phyloP scores from a whole-genome alignment of 2,797 vertebrate genomes.

The Sebastiscus tertius region DNA sequence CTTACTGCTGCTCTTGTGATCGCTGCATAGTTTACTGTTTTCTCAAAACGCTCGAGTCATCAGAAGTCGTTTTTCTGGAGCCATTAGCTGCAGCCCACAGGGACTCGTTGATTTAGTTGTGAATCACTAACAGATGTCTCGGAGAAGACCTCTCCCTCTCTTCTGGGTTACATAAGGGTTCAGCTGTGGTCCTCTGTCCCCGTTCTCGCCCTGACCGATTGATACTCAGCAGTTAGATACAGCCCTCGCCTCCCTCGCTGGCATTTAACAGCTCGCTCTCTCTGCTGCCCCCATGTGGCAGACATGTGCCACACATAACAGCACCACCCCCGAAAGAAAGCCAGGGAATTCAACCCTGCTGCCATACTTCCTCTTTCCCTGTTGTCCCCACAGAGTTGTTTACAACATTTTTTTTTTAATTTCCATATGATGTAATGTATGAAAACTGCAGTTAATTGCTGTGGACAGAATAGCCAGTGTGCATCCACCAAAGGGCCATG shows the following conservation, averaged over 20 bases:
- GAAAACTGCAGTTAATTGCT: constrained; percentile 33
- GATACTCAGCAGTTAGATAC: neutral
- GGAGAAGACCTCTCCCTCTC: constrained; percentile 79
- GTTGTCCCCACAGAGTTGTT: constrained; percentile 34
- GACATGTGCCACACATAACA: neutral
- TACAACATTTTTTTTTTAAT: constrained; percentile 22
- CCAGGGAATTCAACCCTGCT: neutral
- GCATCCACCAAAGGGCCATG: constrained; percentile 14
- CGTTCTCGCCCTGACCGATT: constrained; percentile 17
- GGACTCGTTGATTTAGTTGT: constrained; percentile 36
- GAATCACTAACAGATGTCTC: constrained; percentile 84
- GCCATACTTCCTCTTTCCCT: constrained; percentile 11
- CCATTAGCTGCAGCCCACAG: neutral
- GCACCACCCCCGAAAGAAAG: constrained; percentile 6
- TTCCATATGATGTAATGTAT: constrained; percentile 41
- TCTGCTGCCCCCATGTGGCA: constrained; percentile 67
- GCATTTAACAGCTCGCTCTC: neutral
- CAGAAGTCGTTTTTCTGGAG: constrained; percentile 6
- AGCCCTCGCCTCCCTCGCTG: constrained; percentile 1
- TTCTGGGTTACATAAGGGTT: constrained; percentile 59
- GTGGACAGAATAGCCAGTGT: constrained; percentile 41
- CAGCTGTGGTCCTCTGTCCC: constrained; percentile 67
- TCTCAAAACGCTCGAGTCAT: constrained; percentile 6
- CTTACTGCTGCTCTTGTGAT: neutral
- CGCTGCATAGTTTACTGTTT: neutral